Evolutionary conservation across 2,797 vertebrate genomes (phyloP).

Genomic region (Catamblyrhynchus diadema): DNA sequence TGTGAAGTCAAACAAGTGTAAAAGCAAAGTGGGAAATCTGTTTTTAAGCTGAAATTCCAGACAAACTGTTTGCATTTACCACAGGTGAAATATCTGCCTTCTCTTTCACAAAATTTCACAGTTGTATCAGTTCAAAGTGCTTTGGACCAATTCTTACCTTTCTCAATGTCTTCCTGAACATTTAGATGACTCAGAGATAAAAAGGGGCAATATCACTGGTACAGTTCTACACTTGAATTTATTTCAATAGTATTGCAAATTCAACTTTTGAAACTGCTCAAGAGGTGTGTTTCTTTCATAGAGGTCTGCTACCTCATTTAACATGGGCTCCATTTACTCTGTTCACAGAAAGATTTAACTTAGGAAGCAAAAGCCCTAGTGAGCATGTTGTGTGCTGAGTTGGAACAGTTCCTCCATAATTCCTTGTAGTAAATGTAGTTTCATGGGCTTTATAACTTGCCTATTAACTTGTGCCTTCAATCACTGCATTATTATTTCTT

Average conservation of each 20-base stretch:
- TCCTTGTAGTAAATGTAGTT: neutral
- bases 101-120: neutral
- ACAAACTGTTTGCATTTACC: neutral
- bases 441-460: neutral
- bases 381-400: neutral
- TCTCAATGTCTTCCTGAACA: neutral
- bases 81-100: neutral
- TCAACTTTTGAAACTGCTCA: neutral
- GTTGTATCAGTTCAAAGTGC: neutral
- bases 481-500: neutral
- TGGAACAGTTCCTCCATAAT: neutral
- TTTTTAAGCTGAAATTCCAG: neutral
- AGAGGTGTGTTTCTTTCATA: neutral
- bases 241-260: neutral
- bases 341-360: neutral
- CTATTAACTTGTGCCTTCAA: neutral
- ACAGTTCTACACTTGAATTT: neutral
- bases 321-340: neutral
- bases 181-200: neutral
- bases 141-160: neutral
- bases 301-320: neutral
- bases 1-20: conserved; percentile 13
- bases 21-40: neutral
- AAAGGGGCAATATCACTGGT: neutral
- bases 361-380: neutral